Base-by-base conservation (phyloP, 1,140 invertebrate genomes). In the Mactra quadrangularis region DNA sequence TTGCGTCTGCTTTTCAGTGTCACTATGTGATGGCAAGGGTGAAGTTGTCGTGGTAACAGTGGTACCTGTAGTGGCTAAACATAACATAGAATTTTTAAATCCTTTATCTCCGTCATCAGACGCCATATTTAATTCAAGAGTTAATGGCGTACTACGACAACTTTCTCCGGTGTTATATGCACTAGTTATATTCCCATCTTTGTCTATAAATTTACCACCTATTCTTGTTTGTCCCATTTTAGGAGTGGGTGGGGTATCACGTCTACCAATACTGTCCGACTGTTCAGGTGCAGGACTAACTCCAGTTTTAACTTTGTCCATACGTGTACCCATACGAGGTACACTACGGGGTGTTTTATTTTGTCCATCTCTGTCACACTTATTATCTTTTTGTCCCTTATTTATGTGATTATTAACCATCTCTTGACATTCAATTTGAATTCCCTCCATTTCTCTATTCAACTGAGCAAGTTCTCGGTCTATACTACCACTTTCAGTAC, bases 111-210 rank as follows among this genome's bases (percentile, higher is more conserved):
- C 85, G 47, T 90, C 90, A 76, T 89, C 89, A n/a, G 90, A 88
- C 9, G 90, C 90, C 57, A 94, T 93, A 60, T 94, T 94, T 3
- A 96, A 91, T 86, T 95, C 95, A 13, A 95, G 92, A 53, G 89
- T 90, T 1, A 91, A 75, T 0, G 95, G 95, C 74, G 95, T 96
- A 86, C 96, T 96, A 72, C 96, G 95, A 86, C 95, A 96, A 82
- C 93, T 94, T 60, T 96, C 96, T 1, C 96, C 96, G 1, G 96
- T 96, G 86, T 96, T 97, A 88, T 96, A 96, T 64, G 96, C 96
- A 92, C 95, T 96, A 19, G 88, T 88, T 22, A 85, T 68, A 64
- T 90, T 89, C 64, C 86, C 86, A 45, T 90, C 90, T 52, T 85
- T 86, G 27, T 87, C 86, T 19, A 60, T 81, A 15, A 53, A 77